Percentiles rank a stretch among this genome's conserved stretches.
These are phyloP conservation scores for Phyllotreta cruciferae DNA, from an alignment of 2,888 invertebrate genomes.

Conservation along the genomic window DNA sequence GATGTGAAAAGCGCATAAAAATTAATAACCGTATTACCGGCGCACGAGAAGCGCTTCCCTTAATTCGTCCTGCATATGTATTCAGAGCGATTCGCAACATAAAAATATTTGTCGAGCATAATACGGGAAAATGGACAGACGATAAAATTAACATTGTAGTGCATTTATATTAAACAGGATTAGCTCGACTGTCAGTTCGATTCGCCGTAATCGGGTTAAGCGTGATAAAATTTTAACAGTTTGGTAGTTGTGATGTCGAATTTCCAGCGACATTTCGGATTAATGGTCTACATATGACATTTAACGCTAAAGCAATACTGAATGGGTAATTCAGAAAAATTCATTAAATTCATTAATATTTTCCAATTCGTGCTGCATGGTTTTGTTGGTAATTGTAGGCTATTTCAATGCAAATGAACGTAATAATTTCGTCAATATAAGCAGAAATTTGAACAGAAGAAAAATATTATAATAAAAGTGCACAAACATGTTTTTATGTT, in stretches of 20 bases:
- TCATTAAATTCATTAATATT: no score
- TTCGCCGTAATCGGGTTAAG: slow-evolving; percentile 46
- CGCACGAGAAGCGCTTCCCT: slow-evolving; percentile 22
- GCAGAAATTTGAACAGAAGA: no score
- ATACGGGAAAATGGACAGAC: slow-evolving; percentile 37
- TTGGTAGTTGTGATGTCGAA: slow-evolving; percentile 27
- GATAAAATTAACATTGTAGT: slow-evolving; percentile 47
- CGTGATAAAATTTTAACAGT: slow-evolving; percentile 48
- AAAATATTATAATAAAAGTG: no score
- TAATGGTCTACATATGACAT: neutral
- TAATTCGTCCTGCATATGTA: slow-evolving; percentile 36
- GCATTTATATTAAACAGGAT: slow-evolving; percentile 49
- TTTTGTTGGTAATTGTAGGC: no score
- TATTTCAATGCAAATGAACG: no score
- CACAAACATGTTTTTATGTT: no score
- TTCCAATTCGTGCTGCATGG: no score
- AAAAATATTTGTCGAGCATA: slow-evolving; percentile 42
- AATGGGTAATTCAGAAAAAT: no score
- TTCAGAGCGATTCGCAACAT: slow-evolving; percentile 40
- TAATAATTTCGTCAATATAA: no score
- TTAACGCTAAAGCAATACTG: no score
- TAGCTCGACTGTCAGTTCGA: slow-evolving; percentile 42
- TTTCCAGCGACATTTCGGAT: slow-evolving; percentile 21
- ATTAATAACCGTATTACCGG: slow-evolving; percentile 33
- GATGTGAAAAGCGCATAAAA: slow-evolving; percentile 32